Percentiles rank a stretch among this genome's conserved stretches.
phyloP scores from a whole-genome alignment of 2,113 vertebrate species.

The Panthera uncia region DNA sequence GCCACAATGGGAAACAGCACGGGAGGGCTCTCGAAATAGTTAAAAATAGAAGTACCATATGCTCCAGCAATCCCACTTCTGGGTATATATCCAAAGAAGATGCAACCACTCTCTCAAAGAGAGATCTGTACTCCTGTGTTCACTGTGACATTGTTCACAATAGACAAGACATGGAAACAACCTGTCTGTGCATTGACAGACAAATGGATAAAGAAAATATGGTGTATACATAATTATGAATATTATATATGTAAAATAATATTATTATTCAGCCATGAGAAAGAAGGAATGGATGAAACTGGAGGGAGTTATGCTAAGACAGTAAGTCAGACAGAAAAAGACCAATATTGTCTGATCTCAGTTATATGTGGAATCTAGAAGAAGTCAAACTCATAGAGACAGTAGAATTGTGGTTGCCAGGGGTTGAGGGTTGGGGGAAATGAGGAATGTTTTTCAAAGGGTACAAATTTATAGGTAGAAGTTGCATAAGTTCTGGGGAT shows the following conservation, averaged over 20 bases:
- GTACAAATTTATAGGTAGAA: neutral
- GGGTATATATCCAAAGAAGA: neutral
- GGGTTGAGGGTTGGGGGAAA: neutral
- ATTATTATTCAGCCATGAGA: neutral
- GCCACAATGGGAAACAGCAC: neutral
- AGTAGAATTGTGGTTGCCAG: neutral
- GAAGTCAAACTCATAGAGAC: neutral
- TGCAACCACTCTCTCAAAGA: constrained; percentile 22
- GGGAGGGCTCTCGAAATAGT: neutral
- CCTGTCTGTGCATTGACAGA: neutral
- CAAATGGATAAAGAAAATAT: neutral
- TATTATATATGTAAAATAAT: no score
- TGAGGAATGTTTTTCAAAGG: neutral
- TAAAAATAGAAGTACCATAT: neutral
- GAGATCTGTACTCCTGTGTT: neutral
- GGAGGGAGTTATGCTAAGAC: neutral
- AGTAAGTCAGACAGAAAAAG: neutral
- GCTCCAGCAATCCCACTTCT: neutral
- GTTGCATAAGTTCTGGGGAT: neutral
- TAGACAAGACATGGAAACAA: neutral
- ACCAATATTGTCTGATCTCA: neutral
- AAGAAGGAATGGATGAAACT: neutral
- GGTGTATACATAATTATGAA: neutral
- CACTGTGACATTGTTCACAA: neutral
- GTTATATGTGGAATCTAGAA: neutral